Evolutionary conservation across 2,797 vertebrate species (phyloP), one percentile per base, ranked within the genome.

Genomic region (Typhlichthys eigenmanni): DNA sequence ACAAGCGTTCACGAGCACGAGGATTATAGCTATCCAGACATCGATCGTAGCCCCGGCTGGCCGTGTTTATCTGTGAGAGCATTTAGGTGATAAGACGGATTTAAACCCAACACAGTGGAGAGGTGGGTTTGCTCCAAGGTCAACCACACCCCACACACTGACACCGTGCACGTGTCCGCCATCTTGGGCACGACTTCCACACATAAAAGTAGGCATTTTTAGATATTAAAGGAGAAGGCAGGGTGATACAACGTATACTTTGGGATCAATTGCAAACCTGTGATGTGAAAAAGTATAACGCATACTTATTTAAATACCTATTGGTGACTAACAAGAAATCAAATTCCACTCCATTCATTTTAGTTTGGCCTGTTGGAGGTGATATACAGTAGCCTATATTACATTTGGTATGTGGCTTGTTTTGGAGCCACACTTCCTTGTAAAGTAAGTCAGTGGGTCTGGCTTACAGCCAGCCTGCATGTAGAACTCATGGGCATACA

Each of bases 1-100:
- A 64, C 32, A 17, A 59, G 53, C 60, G 6, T 52, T 56, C 34
- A 48, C 63, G 55, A 46, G 51, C 55, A 64, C 58, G 16, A 43
- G 64, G 64, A 58, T 58, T 56, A 24, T 16, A 43, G 45, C 17
- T 24, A 12, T 14, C 59, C 3, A 2, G 45, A 10, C 62, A 64
- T 55, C 13, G 60, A 62, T 62, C 46, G 50, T 45, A 24, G 17
- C 60, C 38, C 50, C 5, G 7, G 17, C 13, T 10, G 50, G 16
- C 19, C 32, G 5, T 55, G 62, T 56, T 64, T 64, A 56, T 49
- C 19, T 34, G 43, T 29, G 24, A 14, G 46, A 48, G 13, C 46
- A 56, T 55, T 56, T 56, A 47, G 24, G 53, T 1, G 19, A 47
- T 48, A 55, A 48, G 34, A 38, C 52, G 32, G 24, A 13, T 9